These are phyloP conservation scores for Caerostris darwini DNA, from an alignment of 1,140 invertebrate species.

Conservation along the genomic window DNA sequence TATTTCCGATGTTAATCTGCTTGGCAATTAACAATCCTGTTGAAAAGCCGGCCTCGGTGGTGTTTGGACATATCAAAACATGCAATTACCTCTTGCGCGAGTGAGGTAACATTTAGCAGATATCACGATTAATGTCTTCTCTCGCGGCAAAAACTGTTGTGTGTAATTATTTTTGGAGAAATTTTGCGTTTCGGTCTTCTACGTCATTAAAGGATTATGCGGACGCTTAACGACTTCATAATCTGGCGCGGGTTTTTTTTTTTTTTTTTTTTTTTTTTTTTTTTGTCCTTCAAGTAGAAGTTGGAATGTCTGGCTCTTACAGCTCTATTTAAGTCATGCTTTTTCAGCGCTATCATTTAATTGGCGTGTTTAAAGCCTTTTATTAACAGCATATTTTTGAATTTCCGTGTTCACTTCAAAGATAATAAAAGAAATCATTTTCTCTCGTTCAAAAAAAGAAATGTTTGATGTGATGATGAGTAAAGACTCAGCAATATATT, in stretches of 20 bases:
- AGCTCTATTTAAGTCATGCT: no score
- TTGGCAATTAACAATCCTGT: not conserved
- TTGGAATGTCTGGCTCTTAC: not conserved
- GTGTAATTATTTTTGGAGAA: conserved; percentile 27
- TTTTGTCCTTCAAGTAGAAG: not conserved
- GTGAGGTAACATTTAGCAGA: not conserved
- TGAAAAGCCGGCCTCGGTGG: not conserved
- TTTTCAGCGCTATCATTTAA: no score
- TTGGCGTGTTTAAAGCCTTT: no score
- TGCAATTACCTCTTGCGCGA: not conserved
- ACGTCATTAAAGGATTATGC: not conserved
- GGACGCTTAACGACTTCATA: conserved; percentile 5
- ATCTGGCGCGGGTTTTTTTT: not conserved
- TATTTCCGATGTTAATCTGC: not conserved
- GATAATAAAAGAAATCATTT: no score
- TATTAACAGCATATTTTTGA: no score
- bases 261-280: not conserved
- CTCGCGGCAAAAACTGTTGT: not conserved
- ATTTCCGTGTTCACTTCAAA: no score
- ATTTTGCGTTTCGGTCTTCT: not conserved
- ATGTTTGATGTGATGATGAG: no score
- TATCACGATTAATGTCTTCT: conserved; percentile 15
- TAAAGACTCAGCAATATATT: no score
- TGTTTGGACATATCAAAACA: conserved; percentile 10
- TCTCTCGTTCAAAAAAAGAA: no score